A percentile compares a stretch with the other conserved stretches of the same genome.
Evolutionary conservation across 53 echinoderm and acorn worm genomes (phyloP).

Genomic region (Hippasteria phrygiana): DNA sequence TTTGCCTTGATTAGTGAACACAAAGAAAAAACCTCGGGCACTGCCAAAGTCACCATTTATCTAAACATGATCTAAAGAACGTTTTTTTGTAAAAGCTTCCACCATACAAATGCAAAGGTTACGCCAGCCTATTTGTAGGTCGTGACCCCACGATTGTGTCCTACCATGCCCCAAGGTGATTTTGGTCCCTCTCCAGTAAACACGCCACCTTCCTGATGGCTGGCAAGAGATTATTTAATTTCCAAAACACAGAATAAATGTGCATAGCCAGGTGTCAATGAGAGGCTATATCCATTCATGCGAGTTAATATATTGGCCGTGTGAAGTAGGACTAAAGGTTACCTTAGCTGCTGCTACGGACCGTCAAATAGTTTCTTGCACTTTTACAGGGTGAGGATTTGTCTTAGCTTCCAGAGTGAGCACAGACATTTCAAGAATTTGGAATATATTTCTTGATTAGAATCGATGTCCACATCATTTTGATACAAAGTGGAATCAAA

Average conservation of each 20-base stretch:
- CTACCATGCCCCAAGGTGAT: slow-evolving; percentile 9
- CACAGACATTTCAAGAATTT: slow-evolving; percentile 34
- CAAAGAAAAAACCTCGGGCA: neutral
- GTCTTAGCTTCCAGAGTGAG: neutral
- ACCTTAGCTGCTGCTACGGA: neutral
- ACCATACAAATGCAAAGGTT: slow-evolving; percentile 15
- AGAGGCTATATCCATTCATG: slow-evolving; percentile 7
- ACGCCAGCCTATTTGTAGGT: slow-evolving; percentile 34
- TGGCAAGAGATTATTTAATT: slow-evolving; percentile 32
- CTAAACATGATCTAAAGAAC: neutral
- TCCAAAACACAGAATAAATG: neutral
- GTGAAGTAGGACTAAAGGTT: slow-evolving; percentile 10
- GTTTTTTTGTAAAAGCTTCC: neutral
- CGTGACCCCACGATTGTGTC: slow-evolving; percentile 15
- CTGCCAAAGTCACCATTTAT: neutral
- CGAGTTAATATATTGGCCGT: slow-evolving; percentile 12
- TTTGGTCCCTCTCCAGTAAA: slow-evolving; percentile 4
- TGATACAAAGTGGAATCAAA: no score
- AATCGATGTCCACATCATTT: neutral
- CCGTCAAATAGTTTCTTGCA: slow-evolving; percentile 28
- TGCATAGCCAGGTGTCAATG: slow-evolving; percentile 9
- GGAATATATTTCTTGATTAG: neutral
- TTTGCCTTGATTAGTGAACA: neutral
- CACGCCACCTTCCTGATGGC: slow-evolving; percentile 28
- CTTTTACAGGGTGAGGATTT: neutral